A percentile compares a stretch with the other conserved stretches of the same genome.
These are phyloP conservation scores for Poeciliopsis turrubarensis DNA, from an alignment of 2,113 vertebrate species.

Conservation along the genomic window DNA sequence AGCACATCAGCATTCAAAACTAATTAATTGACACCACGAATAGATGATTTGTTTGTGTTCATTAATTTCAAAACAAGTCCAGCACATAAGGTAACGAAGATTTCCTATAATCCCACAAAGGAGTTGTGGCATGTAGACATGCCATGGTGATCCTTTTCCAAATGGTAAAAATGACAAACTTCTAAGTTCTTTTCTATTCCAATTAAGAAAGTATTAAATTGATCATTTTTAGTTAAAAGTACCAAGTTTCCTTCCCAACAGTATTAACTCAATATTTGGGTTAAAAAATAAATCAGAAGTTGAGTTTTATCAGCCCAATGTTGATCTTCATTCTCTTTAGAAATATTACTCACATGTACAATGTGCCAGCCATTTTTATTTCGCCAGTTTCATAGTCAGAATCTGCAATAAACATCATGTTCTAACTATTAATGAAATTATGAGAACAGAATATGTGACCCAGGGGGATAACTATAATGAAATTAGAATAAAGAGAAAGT, in stretches of 20 bases:
- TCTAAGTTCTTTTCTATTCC: neutral
- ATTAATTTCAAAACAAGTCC: too few species aligned
- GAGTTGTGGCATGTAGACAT: too few species aligned
- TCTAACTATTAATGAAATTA: slow-evolving; percentile 17
- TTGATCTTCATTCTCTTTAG: neutral
- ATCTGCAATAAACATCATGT: slow-evolving; percentile 14
- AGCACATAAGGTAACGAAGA: too few species aligned
- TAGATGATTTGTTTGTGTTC: too few species aligned
- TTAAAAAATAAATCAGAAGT: neutral
- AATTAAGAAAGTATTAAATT: neutral
- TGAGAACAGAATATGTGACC: slow-evolving; percentile 13
- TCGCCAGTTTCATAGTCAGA: slow-evolving; percentile 14
- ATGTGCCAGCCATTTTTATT: slow-evolving; percentile 3
- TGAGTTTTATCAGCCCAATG: too few species aligned
- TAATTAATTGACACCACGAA: too few species aligned
- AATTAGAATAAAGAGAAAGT: slow-evolving; percentile 28
- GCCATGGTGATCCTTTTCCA: too few species aligned
- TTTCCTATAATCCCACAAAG: too few species aligned
- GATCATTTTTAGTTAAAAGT: too few species aligned
- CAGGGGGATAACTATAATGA: slow-evolving; percentile 13
- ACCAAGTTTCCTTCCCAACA: neutral
- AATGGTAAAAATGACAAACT: neutral
- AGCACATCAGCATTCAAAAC: too few species aligned
- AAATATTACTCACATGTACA: neutral
- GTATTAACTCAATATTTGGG: neutral